Base-by-base conservation (phyloP, 2,888 invertebrate species). In the Taenaris catops region DNA sequence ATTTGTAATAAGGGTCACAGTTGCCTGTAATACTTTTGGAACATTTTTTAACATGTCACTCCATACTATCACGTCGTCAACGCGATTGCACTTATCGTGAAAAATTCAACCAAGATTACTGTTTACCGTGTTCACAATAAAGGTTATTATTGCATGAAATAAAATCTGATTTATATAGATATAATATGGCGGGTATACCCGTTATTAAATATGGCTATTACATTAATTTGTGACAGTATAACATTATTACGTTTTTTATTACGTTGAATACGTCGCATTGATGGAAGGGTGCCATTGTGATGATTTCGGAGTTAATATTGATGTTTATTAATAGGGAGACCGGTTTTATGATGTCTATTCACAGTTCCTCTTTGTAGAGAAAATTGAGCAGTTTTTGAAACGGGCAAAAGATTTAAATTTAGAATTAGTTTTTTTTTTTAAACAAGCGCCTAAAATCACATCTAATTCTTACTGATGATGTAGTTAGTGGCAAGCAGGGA, bases 191-290 rank as follows among this genome's bases (percentile, higher is more conserved):
- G 40, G 31, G 34, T n/a, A 27, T 32, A 27, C 26, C 33, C 27
- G 10, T 28, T 8, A 44, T 45, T 46, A 34, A 45, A 49, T 45
- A 40, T 27, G 25, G 34, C 43, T 34, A 48, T 40, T 41, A 44
- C 23, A 46, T 28, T 44, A 42, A 46, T 43, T 49, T 41, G 48
- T 43, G 41, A 44, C 41, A 48, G 38, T 54, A 48, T 55, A 50
- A 57, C 54, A 57, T 53, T 51, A 55, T 58, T 59, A 60, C 38
- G 49, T 50, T 54, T 51, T 51, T 53, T 46, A 49, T 49, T 46
- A 39, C 26, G 18, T 45, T 43, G 37, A 31, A 11, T 31, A 31
- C 9, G 19, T 31, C 44, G 33, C 17, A 19, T 42, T 38, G 42
- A 26, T 28, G 9, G 35, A 45, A 38, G 53, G 44, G 43, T 42